Conservation (phyloP, 2,888 invertebrate genomes). For the Deilephila porcellus region DNA sequence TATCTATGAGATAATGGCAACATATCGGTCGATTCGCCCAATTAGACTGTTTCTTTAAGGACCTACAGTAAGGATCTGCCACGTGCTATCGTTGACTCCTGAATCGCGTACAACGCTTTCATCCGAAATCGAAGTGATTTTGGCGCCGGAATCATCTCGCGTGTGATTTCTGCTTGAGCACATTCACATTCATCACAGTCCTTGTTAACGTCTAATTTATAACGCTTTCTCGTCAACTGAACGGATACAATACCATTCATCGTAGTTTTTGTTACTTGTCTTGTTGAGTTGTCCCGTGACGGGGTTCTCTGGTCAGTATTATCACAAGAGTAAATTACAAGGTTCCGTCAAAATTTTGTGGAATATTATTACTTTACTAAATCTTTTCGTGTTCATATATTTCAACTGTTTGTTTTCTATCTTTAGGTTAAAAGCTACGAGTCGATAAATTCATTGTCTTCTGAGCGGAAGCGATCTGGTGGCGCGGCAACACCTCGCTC, state of each 20-base stretch:
- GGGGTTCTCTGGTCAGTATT: too few relatives aligned
- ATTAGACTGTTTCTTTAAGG: too few relatives aligned
- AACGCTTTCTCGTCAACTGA: background rate
- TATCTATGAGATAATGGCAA: too few relatives aligned
- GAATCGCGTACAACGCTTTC: too few relatives aligned
- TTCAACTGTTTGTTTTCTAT: background rate
- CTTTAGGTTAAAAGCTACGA: slow-evolving; percentile 87
- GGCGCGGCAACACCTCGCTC: slow-evolving; percentile 82
- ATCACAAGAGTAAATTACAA: too few relatives aligned
- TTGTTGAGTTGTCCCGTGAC: too few relatives aligned
- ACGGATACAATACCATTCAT: background rate
- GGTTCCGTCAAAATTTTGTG: too few relatives aligned
- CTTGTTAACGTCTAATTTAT: background rate
- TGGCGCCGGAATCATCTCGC: background rate
- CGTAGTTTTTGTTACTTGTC: background rate
- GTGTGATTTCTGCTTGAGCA: background rate
- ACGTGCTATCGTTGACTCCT: too few relatives aligned
- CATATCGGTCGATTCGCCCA: too few relatives aligned
- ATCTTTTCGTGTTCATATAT: too few relatives aligned
- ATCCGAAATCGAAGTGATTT: background rate
- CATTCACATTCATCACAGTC: background rate
- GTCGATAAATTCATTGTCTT: slow-evolving; percentile 87
- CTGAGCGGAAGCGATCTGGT: slow-evolving; percentile 83
- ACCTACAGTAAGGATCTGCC: too few relatives aligned
- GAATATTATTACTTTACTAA: too few relatives aligned